Conservation (phyloP, 1,140 invertebrate genomes). For the Phymastichus coffea region DNA sequence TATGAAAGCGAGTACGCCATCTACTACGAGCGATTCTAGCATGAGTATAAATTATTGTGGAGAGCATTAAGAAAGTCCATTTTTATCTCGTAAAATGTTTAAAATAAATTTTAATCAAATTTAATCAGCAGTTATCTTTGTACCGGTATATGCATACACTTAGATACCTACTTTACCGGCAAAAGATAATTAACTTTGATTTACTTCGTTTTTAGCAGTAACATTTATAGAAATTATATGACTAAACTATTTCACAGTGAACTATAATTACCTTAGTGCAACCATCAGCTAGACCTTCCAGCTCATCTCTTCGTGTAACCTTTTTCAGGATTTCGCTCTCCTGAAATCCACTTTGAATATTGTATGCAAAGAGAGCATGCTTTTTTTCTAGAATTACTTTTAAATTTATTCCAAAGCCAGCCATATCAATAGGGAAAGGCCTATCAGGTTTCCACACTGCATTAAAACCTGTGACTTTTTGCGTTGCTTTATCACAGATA, state of each 20-base stretch:
- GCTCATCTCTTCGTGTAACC: conserved; percentile 68
- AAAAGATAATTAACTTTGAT: too few species aligned
- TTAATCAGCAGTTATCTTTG: too few species aligned
- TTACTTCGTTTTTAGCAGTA: too few species aligned
- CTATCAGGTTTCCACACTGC: conserved; percentile 84
- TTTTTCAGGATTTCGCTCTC: conserved; percentile 88
- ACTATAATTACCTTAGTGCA: conserved; percentile 92
- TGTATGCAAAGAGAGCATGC: conserved; percentile 79
- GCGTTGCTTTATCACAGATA: conserved; percentile 64
- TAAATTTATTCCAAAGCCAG: conserved; percentile 93
- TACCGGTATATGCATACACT: too few species aligned
- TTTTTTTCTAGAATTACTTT: conserved; percentile 74
- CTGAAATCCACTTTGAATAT: conserved; percentile 84
- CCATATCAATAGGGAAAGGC: conserved; percentile 97
- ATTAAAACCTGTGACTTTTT: conserved; percentile 81
- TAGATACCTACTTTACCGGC: conserved; percentile 9
- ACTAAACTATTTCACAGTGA: too few species aligned
- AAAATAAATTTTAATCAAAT: too few species aligned
- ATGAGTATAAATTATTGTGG: too few species aligned
- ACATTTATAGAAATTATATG: too few species aligned
- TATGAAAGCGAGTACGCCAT: too few species aligned
- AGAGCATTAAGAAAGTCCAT: too few species aligned
- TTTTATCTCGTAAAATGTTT: too few species aligned
- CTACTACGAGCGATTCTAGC: too few species aligned
- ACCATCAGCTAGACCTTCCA: conserved; percentile 86